Evolutionary conservation across 2,888 invertebrate species (phyloP).

Genomic region (Gastracanthus pulcherrimus): DNA sequence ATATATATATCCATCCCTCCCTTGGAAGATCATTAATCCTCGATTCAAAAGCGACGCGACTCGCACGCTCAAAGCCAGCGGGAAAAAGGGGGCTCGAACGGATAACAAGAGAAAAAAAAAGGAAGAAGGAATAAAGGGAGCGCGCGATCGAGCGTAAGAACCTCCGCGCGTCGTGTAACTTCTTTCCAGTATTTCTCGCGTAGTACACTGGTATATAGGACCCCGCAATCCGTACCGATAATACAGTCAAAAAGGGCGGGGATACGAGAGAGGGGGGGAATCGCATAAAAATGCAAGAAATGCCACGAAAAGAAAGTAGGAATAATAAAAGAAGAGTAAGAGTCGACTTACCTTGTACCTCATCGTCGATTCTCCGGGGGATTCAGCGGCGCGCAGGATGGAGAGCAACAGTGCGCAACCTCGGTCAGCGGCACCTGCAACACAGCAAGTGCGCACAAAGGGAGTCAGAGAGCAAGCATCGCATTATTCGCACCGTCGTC

Average conservation of each 20-base stretch:
- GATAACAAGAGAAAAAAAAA: background rate
- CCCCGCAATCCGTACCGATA: too few species aligned
- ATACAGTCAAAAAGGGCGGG: too few species aligned
- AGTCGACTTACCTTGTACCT: constrained; percentile 71
- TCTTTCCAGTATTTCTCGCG: too few species aligned
- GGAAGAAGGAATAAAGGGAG: too few species aligned
- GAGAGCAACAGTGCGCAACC: too few species aligned
- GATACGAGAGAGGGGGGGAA: too few species aligned
- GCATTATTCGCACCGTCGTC: too few species aligned
- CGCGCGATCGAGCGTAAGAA: too few species aligned
- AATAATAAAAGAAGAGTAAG: background rate
- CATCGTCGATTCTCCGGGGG: constrained; percentile 60
- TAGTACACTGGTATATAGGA: too few species aligned
- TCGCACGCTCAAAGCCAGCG: background rate
- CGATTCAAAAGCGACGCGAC: constrained; percentile 33
- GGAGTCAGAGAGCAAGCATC: background rate
- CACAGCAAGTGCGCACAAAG: constrained; percentile 59
- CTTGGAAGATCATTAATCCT: constrained; percentile 25
- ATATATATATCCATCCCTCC: background rate
- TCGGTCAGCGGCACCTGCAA: constrained; percentile 60
- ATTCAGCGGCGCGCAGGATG: too few species aligned
- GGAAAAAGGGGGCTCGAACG: background rate
- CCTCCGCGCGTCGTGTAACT: too few species aligned
- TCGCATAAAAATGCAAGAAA: too few species aligned
- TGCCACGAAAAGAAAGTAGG: background rate